Conservation (phyloP, 2,888 invertebrate genomes). For the Margaritifera margaritifera region DNA sequence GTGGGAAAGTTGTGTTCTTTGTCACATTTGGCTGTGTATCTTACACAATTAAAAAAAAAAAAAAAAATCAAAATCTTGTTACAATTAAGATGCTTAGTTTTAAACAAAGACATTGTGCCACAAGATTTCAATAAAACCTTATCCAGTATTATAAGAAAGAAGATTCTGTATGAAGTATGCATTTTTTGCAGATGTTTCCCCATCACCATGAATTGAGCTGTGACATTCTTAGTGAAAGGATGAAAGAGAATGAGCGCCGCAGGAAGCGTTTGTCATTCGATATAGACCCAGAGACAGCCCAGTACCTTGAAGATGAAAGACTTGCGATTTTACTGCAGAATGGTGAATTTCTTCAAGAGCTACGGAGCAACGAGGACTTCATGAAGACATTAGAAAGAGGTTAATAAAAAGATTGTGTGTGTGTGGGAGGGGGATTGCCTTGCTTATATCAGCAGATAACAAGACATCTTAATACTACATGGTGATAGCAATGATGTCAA, state of each 20-base stretch:
- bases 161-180: background rate
- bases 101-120: too few species aligned
- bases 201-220: slow-evolving; percentile 58
- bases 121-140: background rate
- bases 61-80: too few species aligned
- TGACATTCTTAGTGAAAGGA: slow-evolving; percentile 71
- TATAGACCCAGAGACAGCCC: slow-evolving; percentile 73
- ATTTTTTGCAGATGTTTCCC: background rate
- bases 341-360: slow-evolving; percentile 90
- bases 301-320: slow-evolving; percentile 86
- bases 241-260: slow-evolving; percentile 74
- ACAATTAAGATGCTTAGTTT: too few species aligned
- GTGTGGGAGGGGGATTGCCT: too few species aligned
- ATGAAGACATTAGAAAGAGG: slow-evolving; percentile 88
- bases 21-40: too few species aligned
- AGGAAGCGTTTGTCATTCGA: slow-evolving; percentile 60
- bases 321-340: slow-evolving; percentile 89
- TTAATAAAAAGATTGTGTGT: slow-evolving; percentile 30
- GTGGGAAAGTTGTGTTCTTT: too few species aligned
- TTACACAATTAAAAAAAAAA: too few species aligned
- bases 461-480: too few species aligned
- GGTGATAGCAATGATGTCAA: too few species aligned
- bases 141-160: background rate
- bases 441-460: too few species aligned
- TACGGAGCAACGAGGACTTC: slow-evolving; percentile 90